phyloP scores from a whole-genome alignment of 2,797 vertebrate species.

The Sebastolobus alascanus region DNA sequence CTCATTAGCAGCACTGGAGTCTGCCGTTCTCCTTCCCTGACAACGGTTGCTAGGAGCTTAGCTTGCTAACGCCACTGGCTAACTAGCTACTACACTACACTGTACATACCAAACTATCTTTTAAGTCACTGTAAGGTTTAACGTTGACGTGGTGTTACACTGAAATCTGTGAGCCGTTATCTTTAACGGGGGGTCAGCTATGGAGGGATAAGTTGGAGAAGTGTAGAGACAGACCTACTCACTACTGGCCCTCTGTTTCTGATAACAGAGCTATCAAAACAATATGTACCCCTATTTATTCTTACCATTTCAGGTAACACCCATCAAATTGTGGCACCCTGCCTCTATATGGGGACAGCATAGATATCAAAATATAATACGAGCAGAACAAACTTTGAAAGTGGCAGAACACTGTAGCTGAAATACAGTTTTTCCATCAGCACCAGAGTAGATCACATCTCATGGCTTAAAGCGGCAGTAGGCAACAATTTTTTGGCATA shows the following conservation, averaged over 20 bases:
- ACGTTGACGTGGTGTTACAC: not conserved
- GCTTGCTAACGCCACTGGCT: slow-evolving; percentile 42
- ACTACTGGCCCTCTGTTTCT: not conserved
- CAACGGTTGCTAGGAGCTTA: slow-evolving; percentile 61
- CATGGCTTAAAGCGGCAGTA: no score
- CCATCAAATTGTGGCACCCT: not conserved
- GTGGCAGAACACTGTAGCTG: not conserved
- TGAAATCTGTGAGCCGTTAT: not conserved
- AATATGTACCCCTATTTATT: rapidly evolving
- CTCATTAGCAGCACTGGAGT: not conserved
- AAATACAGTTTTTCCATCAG: no score
- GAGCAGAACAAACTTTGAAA: not conserved
- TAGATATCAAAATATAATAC: not conserved
- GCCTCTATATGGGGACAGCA: not conserved
- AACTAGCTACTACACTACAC: not conserved
- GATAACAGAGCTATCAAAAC: not conserved
- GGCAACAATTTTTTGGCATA: no score
- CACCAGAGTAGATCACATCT: not conserved
- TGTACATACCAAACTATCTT: not conserved
- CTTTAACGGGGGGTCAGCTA: not conserved
- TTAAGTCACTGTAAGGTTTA: not conserved
- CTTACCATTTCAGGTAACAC: not conserved
- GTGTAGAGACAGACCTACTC: not conserved
- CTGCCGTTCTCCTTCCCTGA: not conserved
- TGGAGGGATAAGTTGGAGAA: not conserved